phyloP scores from a whole-genome alignment of 2,113 vertebrate species.

The Apistogramma diplotaenia region DNA sequence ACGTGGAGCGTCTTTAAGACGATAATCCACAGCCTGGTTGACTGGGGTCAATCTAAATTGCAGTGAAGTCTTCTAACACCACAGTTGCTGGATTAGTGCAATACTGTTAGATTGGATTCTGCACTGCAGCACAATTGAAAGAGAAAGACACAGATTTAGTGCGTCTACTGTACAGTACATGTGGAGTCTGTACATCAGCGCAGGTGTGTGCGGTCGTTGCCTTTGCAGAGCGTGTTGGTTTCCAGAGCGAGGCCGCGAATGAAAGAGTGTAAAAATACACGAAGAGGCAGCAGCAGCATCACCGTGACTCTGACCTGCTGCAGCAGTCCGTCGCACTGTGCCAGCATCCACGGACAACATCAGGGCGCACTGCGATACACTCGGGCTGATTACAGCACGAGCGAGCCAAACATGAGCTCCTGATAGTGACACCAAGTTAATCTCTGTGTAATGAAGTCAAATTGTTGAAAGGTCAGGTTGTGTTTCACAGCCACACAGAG shows the following conservation, averaged over 20 bases:
- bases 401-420: conserved; percentile 42
- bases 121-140: conserved; percentile 20
- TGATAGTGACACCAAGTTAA: conserved; percentile 36
- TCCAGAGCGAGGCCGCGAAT: not conserved
- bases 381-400: conserved; percentile 46
- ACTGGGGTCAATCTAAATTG: conserved; percentile 65
- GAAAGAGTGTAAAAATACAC: not conserved
- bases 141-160: conserved; percentile 13
- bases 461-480: conserved; percentile 44
- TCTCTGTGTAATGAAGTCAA: conserved; percentile 51
- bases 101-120: conserved; percentile 59
- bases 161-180: not conserved
- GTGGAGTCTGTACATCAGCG: not conserved
- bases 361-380: conserved; percentile 21
- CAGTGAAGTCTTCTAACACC: conserved; percentile 60
- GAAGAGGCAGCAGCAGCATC: not conserved
- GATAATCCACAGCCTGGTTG: conserved; percentile 66
- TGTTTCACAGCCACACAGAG: not conserved
- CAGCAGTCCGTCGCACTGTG: not conserved
- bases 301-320: not conserved
- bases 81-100: conserved; percentile 72
- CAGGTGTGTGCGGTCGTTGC: not conserved
- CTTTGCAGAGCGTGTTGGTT: not conserved
- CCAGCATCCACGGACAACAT: conserved; percentile 9
- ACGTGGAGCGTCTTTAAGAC: conserved; percentile 29